Conservation (phyloP, 2,888 invertebrate species). For the Metallyticus violacea region DNA sequence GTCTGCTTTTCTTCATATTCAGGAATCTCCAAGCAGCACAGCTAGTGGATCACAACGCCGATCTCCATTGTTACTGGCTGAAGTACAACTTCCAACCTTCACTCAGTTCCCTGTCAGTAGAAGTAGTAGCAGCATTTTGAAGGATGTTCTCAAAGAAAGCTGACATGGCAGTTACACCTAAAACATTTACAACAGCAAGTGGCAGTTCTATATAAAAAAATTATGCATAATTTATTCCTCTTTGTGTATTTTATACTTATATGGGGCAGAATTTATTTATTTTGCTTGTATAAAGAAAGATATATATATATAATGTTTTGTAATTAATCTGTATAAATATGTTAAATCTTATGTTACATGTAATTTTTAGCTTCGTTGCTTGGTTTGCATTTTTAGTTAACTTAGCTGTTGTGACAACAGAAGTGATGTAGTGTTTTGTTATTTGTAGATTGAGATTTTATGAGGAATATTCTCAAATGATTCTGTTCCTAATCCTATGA, state of each 20-base stretch:
- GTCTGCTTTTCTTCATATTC: constrained; percentile 6
- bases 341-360: neutral
- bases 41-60: constrained; percentile 42
- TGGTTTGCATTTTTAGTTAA: too few species aligned
- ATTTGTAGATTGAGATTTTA: too few species aligned
- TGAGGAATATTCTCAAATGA: too few species aligned
- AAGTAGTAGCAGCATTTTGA: constrained; percentile 60
- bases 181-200: neutral
- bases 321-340: neutral
- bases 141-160: constrained; percentile 58
- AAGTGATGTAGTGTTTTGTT: too few species aligned
- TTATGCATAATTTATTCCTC: neutral
- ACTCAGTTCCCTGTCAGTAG: constrained; percentile 55
- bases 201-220: neutral
- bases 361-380: too few species aligned
- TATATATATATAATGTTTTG: neutral
- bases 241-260: neutral
- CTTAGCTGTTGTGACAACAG: too few species aligned
- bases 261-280: neutral
- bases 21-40: constrained; percentile 33
- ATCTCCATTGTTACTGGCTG: constrained; percentile 51
- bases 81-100: constrained; percentile 56
- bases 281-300: neutral
- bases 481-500: too few species aligned
- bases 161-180: constrained; percentile 21